Evolutionary conservation across 2,888 invertebrate species (phyloP).

Genomic region (Eupithecia centaureata): DNA sequence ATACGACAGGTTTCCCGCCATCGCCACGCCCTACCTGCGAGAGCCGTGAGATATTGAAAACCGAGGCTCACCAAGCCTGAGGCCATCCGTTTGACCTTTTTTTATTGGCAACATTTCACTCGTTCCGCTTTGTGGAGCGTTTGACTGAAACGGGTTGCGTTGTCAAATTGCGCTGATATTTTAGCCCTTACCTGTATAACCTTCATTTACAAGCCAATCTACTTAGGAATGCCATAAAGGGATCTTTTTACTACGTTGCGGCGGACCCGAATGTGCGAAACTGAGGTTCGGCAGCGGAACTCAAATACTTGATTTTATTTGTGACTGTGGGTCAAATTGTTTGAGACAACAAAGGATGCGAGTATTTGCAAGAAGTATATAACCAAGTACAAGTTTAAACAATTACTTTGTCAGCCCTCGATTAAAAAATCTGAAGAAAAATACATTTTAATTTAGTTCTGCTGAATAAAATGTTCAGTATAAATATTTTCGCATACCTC

Average conservation of each 20-base stretch:
- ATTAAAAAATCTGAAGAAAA: not conserved
- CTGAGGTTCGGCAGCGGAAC: conserved; percentile 40
- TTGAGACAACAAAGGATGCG: conserved; percentile 2
- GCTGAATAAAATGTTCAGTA: conserved; percentile 16
- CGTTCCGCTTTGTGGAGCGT: conserved; percentile 74
- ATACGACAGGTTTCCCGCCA: conserved; percentile 57
- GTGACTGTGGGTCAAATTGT: conserved; percentile 26
- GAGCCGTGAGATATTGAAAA: conserved; percentile 77
- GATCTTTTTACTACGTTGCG: conserved; percentile 54
- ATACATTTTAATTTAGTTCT: not conserved
- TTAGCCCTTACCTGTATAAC: conserved; percentile 61
- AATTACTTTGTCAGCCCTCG: not conserved
- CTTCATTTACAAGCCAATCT: conserved; percentile 64
- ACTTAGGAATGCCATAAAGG: conserved; percentile 59
- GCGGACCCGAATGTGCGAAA: conserved; percentile 45
- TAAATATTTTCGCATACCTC: conserved; percentile 15
- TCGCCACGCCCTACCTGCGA: conserved; percentile 57
- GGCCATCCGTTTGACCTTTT: conserved; percentile 76
- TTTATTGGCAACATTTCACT: conserved; percentile 80
- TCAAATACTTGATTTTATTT: conserved; percentile 36
- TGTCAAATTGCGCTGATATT: conserved; percentile 76
- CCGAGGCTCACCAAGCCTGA: conserved; percentile 68
- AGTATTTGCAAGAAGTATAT: not conserved
- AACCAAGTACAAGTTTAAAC: not conserved
- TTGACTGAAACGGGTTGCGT: conserved; percentile 70